Evolutionary conservation across 1,140 invertebrate genomes (phyloP).

Genomic region (Triops longicaudatus): DNA sequence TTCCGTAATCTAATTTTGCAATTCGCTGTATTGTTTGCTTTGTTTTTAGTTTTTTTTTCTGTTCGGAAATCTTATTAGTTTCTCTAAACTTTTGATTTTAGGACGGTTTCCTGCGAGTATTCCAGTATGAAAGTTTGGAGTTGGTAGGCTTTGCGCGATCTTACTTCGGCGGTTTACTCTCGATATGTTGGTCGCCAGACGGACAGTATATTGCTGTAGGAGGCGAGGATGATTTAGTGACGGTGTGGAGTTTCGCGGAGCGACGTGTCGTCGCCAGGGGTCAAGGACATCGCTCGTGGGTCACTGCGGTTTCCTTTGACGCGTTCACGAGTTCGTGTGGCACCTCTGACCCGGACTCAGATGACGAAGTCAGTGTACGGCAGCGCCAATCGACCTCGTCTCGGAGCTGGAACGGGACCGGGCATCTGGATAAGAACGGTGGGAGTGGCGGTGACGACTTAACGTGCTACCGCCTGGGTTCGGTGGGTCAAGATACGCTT

Average conservation of each 20-base stretch:
- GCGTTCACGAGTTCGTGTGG: conserved; percentile 66
- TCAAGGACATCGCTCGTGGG: conserved; percentile 91
- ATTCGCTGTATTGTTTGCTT: too few relatives aligned
- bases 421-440: background rate
- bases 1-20: too few relatives aligned
- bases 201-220: conserved; percentile 90
- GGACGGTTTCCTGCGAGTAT: conserved; percentile 92
- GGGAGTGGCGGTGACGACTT: conserved; percentile 32
- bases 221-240: conserved; percentile 97
- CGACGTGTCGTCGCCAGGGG: conserved; percentile 88
- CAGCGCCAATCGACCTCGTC: conserved; percentile 24
- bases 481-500: conserved; percentile 96
- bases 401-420: conserved; percentile 16
- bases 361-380: conserved; percentile 44
- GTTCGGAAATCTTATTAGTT: too few relatives aligned
- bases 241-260: conserved; percentile 92
- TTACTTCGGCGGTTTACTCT: conserved; percentile 90
- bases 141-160: conserved; percentile 79
- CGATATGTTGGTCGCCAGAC: conserved; percentile 97
- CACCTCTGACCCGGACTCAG: conserved; percentile 38
- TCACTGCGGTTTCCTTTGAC: conserved; percentile 94
- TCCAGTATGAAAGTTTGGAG: conserved; percentile 96
- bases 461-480: conserved; percentile 80
- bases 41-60: too few relatives aligned
- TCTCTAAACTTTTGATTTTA: conserved; percentile 50